Conservation (phyloP, 2,888 invertebrate genomes). For the Cacoxenus indagator region DNA sequence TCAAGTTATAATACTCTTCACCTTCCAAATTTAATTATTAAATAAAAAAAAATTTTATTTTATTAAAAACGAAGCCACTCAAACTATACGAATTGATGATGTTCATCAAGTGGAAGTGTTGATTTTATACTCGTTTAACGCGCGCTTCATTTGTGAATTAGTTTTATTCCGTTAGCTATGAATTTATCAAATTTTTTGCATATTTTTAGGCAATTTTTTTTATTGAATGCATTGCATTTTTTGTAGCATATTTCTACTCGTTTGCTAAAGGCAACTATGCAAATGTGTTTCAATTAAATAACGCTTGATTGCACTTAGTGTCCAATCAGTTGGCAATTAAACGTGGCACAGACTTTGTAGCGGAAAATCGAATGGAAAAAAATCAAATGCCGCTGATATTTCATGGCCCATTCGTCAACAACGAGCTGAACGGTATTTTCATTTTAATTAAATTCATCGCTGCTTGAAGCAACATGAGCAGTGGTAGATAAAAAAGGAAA, state of each 20-base stretch:
- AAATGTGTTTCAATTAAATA: constrained; percentile 3
- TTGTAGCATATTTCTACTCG: background rate
- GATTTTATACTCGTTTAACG: constrained; percentile 44
- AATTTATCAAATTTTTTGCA: background rate
- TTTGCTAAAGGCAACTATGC: background rate
- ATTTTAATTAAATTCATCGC: constrained; percentile 13
- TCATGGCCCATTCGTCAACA: background rate
- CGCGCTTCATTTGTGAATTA: background rate
- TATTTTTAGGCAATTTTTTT: background rate
- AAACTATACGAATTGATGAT: constrained; percentile 23
- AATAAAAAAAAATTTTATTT: background rate
- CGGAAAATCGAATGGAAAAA: background rate
- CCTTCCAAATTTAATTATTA: background rate
- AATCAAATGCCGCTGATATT: background rate
- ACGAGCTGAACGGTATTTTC: background rate
- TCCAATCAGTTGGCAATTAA: constrained; percentile 20
- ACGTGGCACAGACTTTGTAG: background rate
- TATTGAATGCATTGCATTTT: background rate
- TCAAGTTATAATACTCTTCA: too few species aligned
- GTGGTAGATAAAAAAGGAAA: background rate
- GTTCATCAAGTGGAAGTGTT: constrained; percentile 56
- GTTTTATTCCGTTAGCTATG: background rate
- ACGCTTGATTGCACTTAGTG: constrained; percentile 18
- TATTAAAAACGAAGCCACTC: background rate
- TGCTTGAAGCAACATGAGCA: constrained; percentile 1